Evolutionary conservation across 2,797 vertebrate species (phyloP), one percentile per base, ranked within the genome.

Genomic region (Austrolebias charrua): DNA sequence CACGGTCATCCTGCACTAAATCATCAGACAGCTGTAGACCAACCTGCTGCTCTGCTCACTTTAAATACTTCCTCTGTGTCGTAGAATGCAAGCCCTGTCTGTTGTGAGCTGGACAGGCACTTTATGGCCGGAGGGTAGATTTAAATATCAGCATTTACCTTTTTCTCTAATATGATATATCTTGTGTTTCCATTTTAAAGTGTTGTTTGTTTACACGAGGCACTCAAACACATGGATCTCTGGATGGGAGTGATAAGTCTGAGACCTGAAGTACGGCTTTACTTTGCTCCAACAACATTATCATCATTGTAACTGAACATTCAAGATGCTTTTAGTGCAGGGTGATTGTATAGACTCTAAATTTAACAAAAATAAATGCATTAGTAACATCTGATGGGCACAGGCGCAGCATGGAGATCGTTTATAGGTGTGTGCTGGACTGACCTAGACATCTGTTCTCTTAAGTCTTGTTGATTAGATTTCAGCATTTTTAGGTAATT

Each of bases 41-140:
- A 61, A 56, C 29, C 29, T 69, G 69, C 72, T 69, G 55, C 69
- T 81, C 67, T 77, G 76, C 71, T 80, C 73, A 71, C 71, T 58
- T 31, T 24, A 33, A n/a, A 69, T 58, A 51, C 33, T 66, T 28
- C 1, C 38, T 74, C 54, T 75, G 80, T 79, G 68, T 81, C 67
- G 76, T 82, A 69, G 73, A 76, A 73, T 93, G 93, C 91, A 93
- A 93, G 92, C 78, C 92, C 92, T 93, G 93, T 93, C 89, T 83
- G 71, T 69, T 66, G 78, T 84, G 84, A 86, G 75, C 82, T 80
- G 80, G 91, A 89, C 90, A 88, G 93, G 92, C 92, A 91, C 61
- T 83, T 78, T 79, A 66, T 71, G 70, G 78, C 38, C 56, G 49
- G 45, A 54, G 60, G 65, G 38, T 71, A 77, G 60, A 54, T 79